These are phyloP conservation scores for Drosophila bunnanda DNA, from an alignment of 2,888 invertebrate genomes.

Conservation along the genomic window DNA sequence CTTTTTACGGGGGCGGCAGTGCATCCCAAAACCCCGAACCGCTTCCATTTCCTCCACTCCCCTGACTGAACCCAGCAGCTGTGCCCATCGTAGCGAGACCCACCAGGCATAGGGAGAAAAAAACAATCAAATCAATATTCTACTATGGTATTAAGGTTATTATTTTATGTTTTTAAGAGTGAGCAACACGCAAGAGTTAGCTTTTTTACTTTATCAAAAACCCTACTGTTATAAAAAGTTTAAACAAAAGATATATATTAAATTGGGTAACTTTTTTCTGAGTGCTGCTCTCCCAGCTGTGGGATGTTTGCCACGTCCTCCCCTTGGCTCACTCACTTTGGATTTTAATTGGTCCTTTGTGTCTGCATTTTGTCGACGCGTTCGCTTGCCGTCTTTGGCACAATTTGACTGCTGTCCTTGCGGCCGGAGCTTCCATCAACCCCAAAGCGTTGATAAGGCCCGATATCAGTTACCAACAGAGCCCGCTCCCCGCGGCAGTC, in stretches of 20 bases:
- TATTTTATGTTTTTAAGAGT: not conserved
- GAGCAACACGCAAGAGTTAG: too few relatives aligned
- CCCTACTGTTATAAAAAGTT: not conserved
- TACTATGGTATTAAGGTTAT: too few relatives aligned
- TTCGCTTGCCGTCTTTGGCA: conserved; percentile 50
- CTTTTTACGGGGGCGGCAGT: conserved; percentile 23
- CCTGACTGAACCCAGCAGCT: conserved; percentile 14
- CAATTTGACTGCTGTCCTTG: conserved; percentile 48
- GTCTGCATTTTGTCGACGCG: conserved; percentile 58
- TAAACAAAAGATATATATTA: not conserved
- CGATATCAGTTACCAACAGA: conserved; percentile 65
- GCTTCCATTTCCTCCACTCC: conserved; percentile 7
- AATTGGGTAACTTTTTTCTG: not conserved
- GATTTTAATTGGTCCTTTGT: conserved; percentile 82
- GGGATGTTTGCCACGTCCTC: conserved; percentile 22
- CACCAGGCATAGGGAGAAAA: conserved; percentile 6
- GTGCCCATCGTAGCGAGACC: conserved; percentile 27
- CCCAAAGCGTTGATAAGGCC: conserved; percentile 65
- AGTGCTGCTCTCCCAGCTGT: conserved; percentile 50
- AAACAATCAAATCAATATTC: conserved; percentile 1
- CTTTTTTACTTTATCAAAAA: not conserved
- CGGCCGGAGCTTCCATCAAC: conserved; percentile 39
- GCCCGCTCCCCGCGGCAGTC: conserved; percentile 36
- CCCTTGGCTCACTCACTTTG: conserved; percentile 55
- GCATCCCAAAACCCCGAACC: conserved; percentile 27